Base-by-base conservation (phyloP, 1,140 invertebrate genomes). In the Eurosta solidaginis region DNA sequence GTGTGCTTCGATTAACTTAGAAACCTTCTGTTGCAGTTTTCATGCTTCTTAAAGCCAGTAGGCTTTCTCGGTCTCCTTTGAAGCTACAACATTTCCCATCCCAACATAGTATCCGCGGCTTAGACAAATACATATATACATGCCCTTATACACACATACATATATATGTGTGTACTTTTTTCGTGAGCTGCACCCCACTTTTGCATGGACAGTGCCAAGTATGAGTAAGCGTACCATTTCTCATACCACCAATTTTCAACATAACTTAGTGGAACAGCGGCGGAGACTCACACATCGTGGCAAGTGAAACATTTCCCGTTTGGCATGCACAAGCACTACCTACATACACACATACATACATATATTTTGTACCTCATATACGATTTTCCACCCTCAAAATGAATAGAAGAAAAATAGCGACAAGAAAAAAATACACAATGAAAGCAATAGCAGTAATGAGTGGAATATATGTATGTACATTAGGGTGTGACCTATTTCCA, bases 271-370 rank as follows among this genome's bases (percentile, higher is more conserved):
- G 49, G 17, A 40, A 33, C 59, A 40, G 59, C 59, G 40, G 29
- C 29, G 25, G 33, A 17, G 22, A 10, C 10, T 40, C 33, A n/a
- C n/a, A n/a, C 59, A 68, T 36, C 59, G 17, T 68, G 22, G 59
- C 59, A 42, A 68, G 59, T 68, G 59, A 68, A 68, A 68, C 59
- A 68, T 68, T 68, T 68, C 59, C 59, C 59, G 59, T 68, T 68
- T 20, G n/a, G n/a, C 10, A n/a, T 74, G 42, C 22, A 74, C 5
- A n/a, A n/a, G n/a, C n/a, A n/a, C n/a, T n/a, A n/a, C n/a, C n/a
- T n/a, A n/a, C 22, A 44, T 42, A 20, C 27, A 74, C 4, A 6
- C 22, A 45, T 44, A 10, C 25, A 68, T 68, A 10, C 22, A 74
- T 29, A 10, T 5, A 27, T 47, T n/a, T 47, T 14, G 33, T 36